Conservation (phyloP, 2,797 vertebrate genomes). For the Hypotaenidia philippensis region DNA sequence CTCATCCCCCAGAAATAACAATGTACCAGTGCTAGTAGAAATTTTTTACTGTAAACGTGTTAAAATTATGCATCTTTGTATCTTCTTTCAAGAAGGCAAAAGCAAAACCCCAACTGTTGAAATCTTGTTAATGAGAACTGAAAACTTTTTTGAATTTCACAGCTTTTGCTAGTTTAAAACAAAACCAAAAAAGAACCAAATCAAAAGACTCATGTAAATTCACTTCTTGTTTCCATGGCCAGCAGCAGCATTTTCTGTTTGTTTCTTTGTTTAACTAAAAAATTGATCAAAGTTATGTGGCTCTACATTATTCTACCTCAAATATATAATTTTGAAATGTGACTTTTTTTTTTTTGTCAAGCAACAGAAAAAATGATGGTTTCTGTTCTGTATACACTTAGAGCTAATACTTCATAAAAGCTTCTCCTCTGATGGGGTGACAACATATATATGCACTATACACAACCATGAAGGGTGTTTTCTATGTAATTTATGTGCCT, state of each 20-base stretch:
- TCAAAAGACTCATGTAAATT: neutral
- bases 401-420: slow-evolving; percentile 63
- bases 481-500: slow-evolving; percentile 62
- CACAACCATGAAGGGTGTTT: neutral
- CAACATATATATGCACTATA: slow-evolving; percentile 29
- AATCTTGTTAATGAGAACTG: neutral
- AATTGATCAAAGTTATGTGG: neutral
- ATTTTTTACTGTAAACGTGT: neutral
- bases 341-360: neutral
- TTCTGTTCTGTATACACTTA: slow-evolving; percentile 31
- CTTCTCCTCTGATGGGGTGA: slow-evolving; percentile 52
- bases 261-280: neutral
- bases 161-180: neutral
- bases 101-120: neutral
- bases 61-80: neutral
- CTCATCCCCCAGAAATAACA: neutral
- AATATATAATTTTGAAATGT: neutral
- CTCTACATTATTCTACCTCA: neutral
- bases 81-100: neutral
- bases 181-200: neutral
- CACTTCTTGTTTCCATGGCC: neutral
- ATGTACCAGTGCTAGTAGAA: neutral
- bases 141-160: neutral
- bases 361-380: neutral
- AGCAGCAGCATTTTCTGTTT: neutral